A percentile compares a stretch with the other conserved stretches of the same genome.
Evolutionary conservation across 2,888 invertebrate genomes (phyloP).

Genomic region (Sussaba pulchella): DNA sequence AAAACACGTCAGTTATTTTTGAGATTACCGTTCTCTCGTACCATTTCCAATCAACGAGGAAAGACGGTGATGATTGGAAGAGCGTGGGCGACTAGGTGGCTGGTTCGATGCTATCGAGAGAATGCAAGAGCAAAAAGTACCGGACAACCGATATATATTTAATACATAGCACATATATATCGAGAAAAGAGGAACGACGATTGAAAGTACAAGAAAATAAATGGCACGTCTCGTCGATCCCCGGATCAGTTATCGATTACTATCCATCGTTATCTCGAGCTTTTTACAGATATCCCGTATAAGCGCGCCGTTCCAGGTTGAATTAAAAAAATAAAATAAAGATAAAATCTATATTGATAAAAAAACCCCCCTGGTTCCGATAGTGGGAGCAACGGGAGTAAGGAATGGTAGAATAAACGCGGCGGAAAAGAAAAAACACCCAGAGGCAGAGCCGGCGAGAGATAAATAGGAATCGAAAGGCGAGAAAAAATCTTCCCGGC

Average conservation of each 20-base stretch:
- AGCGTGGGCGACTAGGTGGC: neutral
- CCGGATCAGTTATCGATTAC: slow-evolving; percentile 64
- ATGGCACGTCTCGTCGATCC: slow-evolving; percentile 65
- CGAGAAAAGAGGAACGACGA: neutral
- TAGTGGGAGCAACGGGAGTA: too few relatives aligned
- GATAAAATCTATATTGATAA: too few relatives aligned
- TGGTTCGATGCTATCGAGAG: neutral
- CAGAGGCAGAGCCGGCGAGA: too few relatives aligned
- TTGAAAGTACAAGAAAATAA: slow-evolving; percentile 55
- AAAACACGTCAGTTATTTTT: slow-evolving; percentile 42
- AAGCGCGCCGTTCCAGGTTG: slow-evolving; percentile 4
- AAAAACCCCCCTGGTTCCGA: too few relatives aligned
- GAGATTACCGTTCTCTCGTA: slow-evolving; percentile 29
- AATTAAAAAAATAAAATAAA: too few relatives aligned
- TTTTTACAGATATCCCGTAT: slow-evolving; percentile 26
- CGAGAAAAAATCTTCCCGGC: too few relatives aligned
- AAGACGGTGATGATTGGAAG: slow-evolving; percentile 24
- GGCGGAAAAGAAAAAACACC: too few relatives aligned
- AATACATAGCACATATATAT: slow-evolving; percentile 3
- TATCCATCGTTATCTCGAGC: slow-evolving; percentile 36
- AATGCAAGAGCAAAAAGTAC: slow-evolving; percentile 26
- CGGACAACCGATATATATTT: neutral
- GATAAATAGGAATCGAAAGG: too few relatives aligned
- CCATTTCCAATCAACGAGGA: slow-evolving; percentile 62
- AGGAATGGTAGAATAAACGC: too few relatives aligned